Percentiles rank a stretch among this genome's conserved stretches.
Conservation (phyloP, 2,888 invertebrate species). For the Scaeva pyrastri region DNA sequence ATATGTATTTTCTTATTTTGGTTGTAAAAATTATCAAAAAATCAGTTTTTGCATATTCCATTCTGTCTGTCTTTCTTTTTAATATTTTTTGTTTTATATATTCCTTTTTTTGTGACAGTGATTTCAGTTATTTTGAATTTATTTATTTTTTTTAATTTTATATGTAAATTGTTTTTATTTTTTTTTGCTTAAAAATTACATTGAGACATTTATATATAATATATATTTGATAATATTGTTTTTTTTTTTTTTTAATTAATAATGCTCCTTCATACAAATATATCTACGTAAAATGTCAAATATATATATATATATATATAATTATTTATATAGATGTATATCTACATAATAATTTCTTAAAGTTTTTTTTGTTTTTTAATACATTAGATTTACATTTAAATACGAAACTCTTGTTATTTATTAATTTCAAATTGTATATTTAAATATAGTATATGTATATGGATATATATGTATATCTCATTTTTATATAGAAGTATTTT, state of each 20-base stretch:
- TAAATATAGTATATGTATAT: conserved; percentile 69
- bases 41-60: conserved; percentile 71
- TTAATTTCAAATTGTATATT: conserved; percentile 75
- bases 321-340: conserved; percentile 58
- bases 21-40: conserved; percentile 77
- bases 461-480: conserved; percentile 55
- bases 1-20: conserved; percentile 71
- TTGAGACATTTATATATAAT: conserved; percentile 66
- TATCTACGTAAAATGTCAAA: conserved; percentile 71
- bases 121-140: conserved; percentile 66
- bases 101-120: conserved; percentile 79
- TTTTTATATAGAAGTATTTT: conserved; percentile 72
- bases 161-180: conserved; percentile 78
- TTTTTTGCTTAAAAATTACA: conserved; percentile 79
- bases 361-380: conserved; percentile 65
- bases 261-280: conserved; percentile 68
- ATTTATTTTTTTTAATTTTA: conserved; percentile 73
- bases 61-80: conserved; percentile 56
- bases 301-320: conserved; percentile 55
- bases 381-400: conserved; percentile 73
- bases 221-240: conserved; percentile 34
- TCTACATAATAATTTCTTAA: conserved; percentile 75
- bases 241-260: conserved; percentile 29
- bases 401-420: conserved; percentile 74
- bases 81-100: conserved; percentile 33